Evolutionary conservation across 2,888 invertebrate species (phyloP), one percentile per base, ranked within the genome.

Genomic region (Sarcophaga variegata): DNA sequence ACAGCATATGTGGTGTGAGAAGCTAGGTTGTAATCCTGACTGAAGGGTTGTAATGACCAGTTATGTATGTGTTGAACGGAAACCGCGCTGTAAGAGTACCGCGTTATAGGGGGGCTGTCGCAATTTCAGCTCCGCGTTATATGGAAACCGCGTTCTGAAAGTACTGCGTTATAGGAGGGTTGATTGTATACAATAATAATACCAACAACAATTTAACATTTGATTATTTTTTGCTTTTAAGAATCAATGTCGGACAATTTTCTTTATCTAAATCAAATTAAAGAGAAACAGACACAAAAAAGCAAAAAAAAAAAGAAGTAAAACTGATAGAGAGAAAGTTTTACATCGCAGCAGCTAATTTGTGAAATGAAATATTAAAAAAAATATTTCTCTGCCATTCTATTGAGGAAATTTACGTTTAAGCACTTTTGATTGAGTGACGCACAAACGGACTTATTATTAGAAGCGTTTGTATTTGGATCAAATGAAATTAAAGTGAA

Each of bases 131-230:
- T 22, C 1, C 22, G 22, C 22, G 22, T 22, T 22, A 22, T 25
- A 25, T 25, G 25, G 25, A 25, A 25, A 25, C 25, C 25, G 25
- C 25, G 25, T 25, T 25, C 25, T 25, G 25, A 25, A 3, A 25
- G 25, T 25, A 25, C 25, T 3, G 4, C 25, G 25, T 25, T 25
- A 25, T 25, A 25, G 25, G 4, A 25, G 25, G 25, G 2, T 25
- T 25, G 25, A 25, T 0, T 25, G 25, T 25, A 25, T 25, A 25
- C 4, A 27, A 27, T 27, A 27, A 37, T 37, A 37, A 37, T 10
- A 37, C 8, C 37, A 37, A 67, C 27, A 69, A 69, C 69, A 81
- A 63, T 75, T 81, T 81, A 81, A 74, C 75, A 70, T 81, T 75
- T 37, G n/a, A 63, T 75, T 75, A 66, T 20, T 75, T 81, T 72